phyloP scores from a whole-genome alignment of 2,888 invertebrate species.

The Hyposoter dolosus region DNA sequence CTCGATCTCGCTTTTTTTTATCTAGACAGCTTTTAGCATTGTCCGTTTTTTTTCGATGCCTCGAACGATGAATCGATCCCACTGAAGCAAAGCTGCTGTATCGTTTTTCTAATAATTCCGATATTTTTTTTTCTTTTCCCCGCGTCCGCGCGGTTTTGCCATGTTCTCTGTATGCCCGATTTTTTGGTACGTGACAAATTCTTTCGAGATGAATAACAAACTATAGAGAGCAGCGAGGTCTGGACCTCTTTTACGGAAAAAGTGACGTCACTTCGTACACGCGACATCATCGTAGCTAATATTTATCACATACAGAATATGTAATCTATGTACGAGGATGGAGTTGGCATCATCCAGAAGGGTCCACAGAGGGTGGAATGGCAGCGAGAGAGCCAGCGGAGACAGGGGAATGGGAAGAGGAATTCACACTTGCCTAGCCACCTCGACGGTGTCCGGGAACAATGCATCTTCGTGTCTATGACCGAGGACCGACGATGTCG shows the following conservation, averaged over 20 bases:
- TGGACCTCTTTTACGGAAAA: neutral
- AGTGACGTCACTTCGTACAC: neutral
- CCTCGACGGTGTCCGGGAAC: conserved; percentile 58
- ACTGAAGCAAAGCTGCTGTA: neutral
- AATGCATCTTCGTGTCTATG: conserved; percentile 66
- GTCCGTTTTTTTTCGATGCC: neutral
- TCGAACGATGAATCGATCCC: neutral
- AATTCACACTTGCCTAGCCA: conserved; percentile 38
- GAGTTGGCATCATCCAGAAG: conserved; percentile 12
- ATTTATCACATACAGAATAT: conserved; percentile 23
- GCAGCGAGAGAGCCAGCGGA: neutral
- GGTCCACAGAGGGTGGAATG: neutral
- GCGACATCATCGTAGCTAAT: conserved; percentile 1
- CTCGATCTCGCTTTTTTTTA: neutral
- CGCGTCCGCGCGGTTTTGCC: neutral
- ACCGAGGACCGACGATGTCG: conserved; percentile 58
- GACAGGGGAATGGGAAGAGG: neutral
- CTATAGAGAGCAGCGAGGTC: neutral
- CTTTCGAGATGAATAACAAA: neutral
- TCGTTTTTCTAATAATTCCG: neutral
- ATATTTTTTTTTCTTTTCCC: neutral
- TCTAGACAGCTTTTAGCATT: neutral
- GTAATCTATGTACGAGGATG: conserved; percentile 15
- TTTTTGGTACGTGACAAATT: neutral
- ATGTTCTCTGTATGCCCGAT: neutral